Evolutionary conservation across 2,113 vertebrate genomes (phyloP), one percentile per base, ranked within the genome.

Genomic region (Beaufortia kweichowensis): DNA sequence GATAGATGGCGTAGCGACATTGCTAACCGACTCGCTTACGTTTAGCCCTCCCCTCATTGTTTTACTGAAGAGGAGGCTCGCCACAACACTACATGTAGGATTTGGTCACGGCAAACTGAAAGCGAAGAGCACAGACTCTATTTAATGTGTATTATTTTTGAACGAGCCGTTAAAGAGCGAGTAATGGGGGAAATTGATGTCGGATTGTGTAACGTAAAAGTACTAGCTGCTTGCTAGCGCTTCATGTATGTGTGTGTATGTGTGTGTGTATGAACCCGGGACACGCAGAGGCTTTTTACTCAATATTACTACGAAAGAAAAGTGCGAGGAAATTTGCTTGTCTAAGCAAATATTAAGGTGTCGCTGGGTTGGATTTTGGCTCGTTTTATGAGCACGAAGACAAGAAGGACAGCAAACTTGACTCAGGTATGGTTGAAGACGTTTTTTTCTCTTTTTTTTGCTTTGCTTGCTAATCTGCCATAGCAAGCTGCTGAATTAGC

Each of bases 391-490:
- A 62, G 28, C 56, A 53, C 35, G 19, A 62, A 71, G 53, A 46
- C 29, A 35, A 63, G 46, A 70, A 12, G 9, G 29, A 17, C 55
- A 23, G 33, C 24, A 70, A 78, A 78, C 76, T 70, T 71, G 66
- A 78, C 66, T 61, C 43, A 55, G 66, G 76, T 78, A 55, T 11
- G 62, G 66, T 33, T 29, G 28, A 53, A 48, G 19, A 26, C 29
- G 14, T 71, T 71, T 57, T 71, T 70, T 56, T 17, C 33, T 9
- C 8, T 24, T 41, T 41, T 71, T 71, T 71, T 71, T 59, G 68
- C 68, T 71, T 71, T 59, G 68, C 68, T 71, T 71, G 68, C 68
- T 71, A 71, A 71, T 71, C 68, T 71, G 68, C 53, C 68, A 59
- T 59, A 23, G 68, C 68, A 35, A 71, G 68, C 68, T 57, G 53